phyloP scores from a whole-genome alignment of 1,140 invertebrate species.

The Acromyrmex charruanus region DNA sequence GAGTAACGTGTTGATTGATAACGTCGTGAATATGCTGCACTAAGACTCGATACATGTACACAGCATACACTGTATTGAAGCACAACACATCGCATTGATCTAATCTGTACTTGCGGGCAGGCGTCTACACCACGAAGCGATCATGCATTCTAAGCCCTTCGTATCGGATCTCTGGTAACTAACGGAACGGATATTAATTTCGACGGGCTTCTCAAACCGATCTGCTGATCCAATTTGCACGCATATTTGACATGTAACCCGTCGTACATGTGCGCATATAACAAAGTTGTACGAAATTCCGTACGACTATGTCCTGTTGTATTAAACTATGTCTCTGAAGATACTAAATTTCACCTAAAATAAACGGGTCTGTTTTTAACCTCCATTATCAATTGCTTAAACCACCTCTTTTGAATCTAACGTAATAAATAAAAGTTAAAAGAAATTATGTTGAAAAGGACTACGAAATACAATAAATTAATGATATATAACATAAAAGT shows the following conservation, averaged over 20 bases:
- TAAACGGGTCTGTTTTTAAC: not conserved
- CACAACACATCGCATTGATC: conserved; percentile 60
- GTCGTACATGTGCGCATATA: not conserved
- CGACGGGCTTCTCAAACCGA: conserved; percentile 75
- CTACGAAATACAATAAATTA: too few relatives aligned
- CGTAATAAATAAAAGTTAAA: too few relatives aligned
- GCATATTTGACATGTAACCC: conserved; percentile 65
- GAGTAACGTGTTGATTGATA: conserved; percentile 10
- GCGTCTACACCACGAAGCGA: conserved; percentile 65
- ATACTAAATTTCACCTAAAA: not conserved
- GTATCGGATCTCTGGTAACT: conserved; percentile 77
- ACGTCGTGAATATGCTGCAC: not conserved
- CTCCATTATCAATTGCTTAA: not conserved
- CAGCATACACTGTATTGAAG: not conserved
- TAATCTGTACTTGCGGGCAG: conserved; percentile 69
- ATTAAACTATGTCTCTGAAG: conserved; percentile 19
- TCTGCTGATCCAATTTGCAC: conserved; percentile 79
- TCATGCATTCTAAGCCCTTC: conserved; percentile 73
- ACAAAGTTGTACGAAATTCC: conserved; percentile 53
- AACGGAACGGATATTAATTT: conserved; percentile 82
- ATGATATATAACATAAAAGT: too few relatives aligned
- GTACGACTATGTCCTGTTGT: conserved; percentile 21
- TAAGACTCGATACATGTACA: not conserved
- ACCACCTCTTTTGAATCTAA: too few relatives aligned
- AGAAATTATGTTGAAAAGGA: too few relatives aligned